Evolutionary conservation across 2,113 vertebrate genomes (phyloP).

Genomic region (Sakesphorus luctuosus): DNA sequence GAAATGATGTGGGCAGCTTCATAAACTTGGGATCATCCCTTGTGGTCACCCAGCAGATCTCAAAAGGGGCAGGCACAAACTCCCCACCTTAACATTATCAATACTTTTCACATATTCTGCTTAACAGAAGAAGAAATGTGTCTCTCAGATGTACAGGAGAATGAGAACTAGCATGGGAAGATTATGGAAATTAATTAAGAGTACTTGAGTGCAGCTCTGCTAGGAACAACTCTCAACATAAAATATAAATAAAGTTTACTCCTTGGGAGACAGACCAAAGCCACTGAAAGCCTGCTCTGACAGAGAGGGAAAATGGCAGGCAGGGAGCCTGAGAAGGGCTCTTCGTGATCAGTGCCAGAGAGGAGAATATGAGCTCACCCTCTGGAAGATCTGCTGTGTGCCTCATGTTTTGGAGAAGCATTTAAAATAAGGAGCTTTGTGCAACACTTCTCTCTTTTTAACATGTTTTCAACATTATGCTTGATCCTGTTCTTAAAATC

Average conservation of each 20-base stretch:
- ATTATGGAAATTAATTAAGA: not conserved
- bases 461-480: not conserved
- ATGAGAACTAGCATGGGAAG: not conserved
- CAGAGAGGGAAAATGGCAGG: fast-evolving
- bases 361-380: not conserved
- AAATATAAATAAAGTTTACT: not conserved
- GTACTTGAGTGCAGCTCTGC: not conserved
- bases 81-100: not conserved
- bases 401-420: not conserved
- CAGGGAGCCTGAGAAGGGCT: not conserved
- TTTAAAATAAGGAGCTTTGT: not conserved
- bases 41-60: not conserved
- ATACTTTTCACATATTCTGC: not conserved
- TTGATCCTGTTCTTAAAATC: not conserved
- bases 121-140: not conserved
- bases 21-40: not conserved
- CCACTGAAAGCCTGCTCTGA: not conserved
- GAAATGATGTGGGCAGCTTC: not conserved
- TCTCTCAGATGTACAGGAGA: not conserved
- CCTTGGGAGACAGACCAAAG: not conserved
- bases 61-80: not conserved
- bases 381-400: not conserved
- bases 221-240: not conserved
- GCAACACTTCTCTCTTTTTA: not conserved
- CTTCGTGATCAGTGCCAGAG: not conserved